Evolutionary conservation across 2,888 invertebrate genomes (phyloP).

Genomic region (Deilephila elpenor): DNA sequence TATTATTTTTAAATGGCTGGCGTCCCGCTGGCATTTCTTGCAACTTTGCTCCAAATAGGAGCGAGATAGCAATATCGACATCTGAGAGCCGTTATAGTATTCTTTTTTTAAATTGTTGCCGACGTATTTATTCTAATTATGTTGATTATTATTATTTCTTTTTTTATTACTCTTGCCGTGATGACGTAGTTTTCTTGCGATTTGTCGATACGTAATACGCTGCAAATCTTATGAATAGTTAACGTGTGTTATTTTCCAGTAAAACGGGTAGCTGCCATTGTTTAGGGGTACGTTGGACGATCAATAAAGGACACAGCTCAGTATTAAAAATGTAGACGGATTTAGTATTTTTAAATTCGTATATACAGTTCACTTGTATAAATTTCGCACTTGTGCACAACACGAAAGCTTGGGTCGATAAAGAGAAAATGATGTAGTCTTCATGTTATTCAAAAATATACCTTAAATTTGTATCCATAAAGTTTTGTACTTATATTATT

Average conservation of each 20-base stretch:
- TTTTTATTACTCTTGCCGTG: constrained; percentile 53
- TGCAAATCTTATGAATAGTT: constrained; percentile 63
- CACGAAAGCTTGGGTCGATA: too few relatives aligned
- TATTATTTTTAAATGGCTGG: neutral
- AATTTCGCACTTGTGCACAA: neutral
- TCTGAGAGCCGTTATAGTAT: constrained; percentile 21
- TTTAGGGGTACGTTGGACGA: constrained; percentile 18
- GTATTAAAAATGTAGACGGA: neutral
- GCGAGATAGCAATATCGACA: constrained; percentile 19
- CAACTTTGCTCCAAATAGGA: neutral
- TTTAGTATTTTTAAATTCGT: neutral
- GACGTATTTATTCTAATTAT: constrained; percentile 64
- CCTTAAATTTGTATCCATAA: neutral
- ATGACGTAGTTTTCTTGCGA: constrained; percentile 42
- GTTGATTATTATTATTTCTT: constrained; percentile 55
- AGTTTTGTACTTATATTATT: neutral
- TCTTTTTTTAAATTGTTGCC: constrained; percentile 50
- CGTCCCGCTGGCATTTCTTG: neutral
- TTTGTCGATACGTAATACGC: constrained; percentile 41
- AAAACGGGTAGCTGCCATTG: constrained; percentile 35
- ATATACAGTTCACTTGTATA: neutral
- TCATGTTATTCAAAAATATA: neutral
- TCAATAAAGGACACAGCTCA: neutral
- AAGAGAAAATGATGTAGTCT: neutral
- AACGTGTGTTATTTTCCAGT: constrained; percentile 19